A percentile compares a stretch with the other conserved stretches of the same genome.
These are phyloP conservation scores for Catocala nupta DNA, from an alignment of 2,888 invertebrate genomes.

Conservation along the genomic window DNA sequence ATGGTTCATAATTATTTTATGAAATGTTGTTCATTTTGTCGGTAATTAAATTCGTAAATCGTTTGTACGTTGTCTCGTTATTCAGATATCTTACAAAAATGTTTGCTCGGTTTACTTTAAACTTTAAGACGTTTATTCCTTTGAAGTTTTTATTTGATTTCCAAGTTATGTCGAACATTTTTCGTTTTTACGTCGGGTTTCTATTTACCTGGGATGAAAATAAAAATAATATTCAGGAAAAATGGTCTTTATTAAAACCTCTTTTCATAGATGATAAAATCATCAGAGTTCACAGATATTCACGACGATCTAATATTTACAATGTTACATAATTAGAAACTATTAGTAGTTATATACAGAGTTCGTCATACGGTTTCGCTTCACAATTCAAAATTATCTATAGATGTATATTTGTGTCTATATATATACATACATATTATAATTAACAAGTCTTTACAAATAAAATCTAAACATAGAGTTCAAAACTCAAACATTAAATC, in stretches of 20 bases:
- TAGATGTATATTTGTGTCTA: conserved; percentile 28
- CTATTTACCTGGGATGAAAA: conserved; percentile 33
- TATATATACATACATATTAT: conserved; percentile 33
- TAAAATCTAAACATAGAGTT: conserved; percentile 44
- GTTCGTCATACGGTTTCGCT: conserved; percentile 33
- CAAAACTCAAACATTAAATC: conserved; percentile 46
- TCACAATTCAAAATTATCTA: conserved; percentile 29
- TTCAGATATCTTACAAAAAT: background rate
- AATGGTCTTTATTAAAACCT: conserved; percentile 81
- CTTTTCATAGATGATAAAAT: conserved; percentile 61
- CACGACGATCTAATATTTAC: conserved; percentile 76
- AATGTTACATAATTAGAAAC: conserved; percentile 56
- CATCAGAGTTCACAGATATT: conserved; percentile 73
- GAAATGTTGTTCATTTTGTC: conserved; percentile 11
- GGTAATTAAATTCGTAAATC: conserved; percentile 1
- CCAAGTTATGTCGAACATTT: background rate
- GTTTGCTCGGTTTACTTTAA: background rate
- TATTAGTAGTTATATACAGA: conserved; percentile 54
- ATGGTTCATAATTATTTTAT: conserved; percentile 26
- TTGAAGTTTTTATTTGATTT: background rate
- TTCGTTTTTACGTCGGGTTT: too few species aligned
- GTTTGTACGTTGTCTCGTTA: conserved; percentile 3
- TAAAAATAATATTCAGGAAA: conserved; percentile 66
- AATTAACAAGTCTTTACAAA: conserved; percentile 40
- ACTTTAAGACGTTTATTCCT: background rate